Conservation (phyloP, 1,140 invertebrate genomes). For the Drosophila tristis region DNA sequence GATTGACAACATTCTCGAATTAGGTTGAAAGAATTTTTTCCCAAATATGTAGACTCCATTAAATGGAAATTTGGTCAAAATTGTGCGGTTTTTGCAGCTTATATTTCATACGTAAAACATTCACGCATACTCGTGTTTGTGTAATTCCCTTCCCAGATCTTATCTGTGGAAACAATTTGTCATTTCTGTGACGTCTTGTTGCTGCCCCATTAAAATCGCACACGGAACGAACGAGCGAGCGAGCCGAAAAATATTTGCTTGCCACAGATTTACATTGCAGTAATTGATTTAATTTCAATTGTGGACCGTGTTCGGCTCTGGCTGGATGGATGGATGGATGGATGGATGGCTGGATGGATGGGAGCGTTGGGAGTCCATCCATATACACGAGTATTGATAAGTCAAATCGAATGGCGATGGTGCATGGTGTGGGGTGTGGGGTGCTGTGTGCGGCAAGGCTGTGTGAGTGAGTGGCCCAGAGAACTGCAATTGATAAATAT, state of each 20-base stretch:
- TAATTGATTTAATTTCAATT: slow-evolving; percentile 28
- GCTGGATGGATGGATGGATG: slow-evolving; percentile 5
- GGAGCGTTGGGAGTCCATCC: background rate
- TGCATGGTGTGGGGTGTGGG: slow-evolving; percentile 20
- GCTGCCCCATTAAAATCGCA: background rate
- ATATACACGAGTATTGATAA: slow-evolving; percentile 20
- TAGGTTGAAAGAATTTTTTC: no score
- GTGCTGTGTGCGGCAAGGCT: slow-evolving; percentile 22
- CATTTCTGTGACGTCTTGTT: background rate
- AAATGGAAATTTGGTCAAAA: no score
- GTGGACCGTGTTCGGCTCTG: slow-evolving; percentile 3
- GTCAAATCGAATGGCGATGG: slow-evolving; percentile 33
- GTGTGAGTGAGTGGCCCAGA: slow-evolving; percentile 5
- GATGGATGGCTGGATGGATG: background rate
- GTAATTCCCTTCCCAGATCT: background rate
- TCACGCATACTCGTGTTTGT: no score
- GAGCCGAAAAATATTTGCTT: slow-evolving; percentile 14
- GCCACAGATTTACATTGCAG: slow-evolving; percentile 22
- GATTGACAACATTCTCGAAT: no score
- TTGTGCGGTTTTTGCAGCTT: no score
- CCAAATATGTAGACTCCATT: no score
- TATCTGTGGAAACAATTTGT: slow-evolving; percentile 2
- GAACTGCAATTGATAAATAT: slow-evolving; percentile 63
- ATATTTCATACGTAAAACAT: no score
- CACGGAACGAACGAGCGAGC: no score